Conservation (phyloP, 2,113 vertebrate genomes). For the Amphiprion ocellaris region DNA sequence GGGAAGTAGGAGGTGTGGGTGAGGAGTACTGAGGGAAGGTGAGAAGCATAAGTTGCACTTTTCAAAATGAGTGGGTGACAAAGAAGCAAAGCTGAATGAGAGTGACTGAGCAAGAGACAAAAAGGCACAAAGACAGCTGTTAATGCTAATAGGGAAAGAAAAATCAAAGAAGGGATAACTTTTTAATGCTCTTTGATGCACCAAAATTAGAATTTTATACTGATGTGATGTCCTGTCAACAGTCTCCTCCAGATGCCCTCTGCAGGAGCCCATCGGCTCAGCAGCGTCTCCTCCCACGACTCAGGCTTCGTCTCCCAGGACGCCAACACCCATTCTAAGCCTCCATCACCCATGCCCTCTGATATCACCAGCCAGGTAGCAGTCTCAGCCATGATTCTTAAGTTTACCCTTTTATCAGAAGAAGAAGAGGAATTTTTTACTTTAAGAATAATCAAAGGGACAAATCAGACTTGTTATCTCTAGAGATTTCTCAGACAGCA, state of each 20-base stretch:
- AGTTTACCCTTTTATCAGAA: conserved; percentile 12
- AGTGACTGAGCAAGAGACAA: conserved; percentile 35
- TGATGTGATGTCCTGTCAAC: conserved; percentile 45
- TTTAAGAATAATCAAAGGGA: neutral
- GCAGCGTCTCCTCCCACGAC: conserved; percentile 98
- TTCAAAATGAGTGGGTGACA: conserved; percentile 52
- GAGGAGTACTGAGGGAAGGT: conserved; percentile 27
- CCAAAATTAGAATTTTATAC: conserved; percentile 48
- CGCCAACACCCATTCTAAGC: conserved; percentile 93
- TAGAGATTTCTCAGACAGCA: neutral
- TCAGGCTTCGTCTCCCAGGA: conserved; percentile 98
- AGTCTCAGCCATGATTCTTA: neutral
- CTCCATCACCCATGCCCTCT: conserved; percentile 97
- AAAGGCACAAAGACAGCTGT: conserved; percentile 44
- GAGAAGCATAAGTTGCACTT: conserved; percentile 43
- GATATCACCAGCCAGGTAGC: conserved; percentile 98
- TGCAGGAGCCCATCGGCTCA: conserved; percentile 91
- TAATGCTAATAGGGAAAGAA: conserved; percentile 48
- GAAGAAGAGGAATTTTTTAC: neutral
- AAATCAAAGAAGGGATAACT: conserved; percentile 55
- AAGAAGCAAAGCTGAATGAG: conserved; percentile 35
- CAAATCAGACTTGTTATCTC: conserved; percentile 14
- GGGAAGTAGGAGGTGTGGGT: neutral
- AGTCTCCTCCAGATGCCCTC: conserved; percentile 93
- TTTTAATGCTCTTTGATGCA: conserved; percentile 70